Evolutionary conservation across 2,797 vertebrate species (phyloP), one percentile per base, ranked within the genome.

Genomic region (Prionace glauca): DNA sequence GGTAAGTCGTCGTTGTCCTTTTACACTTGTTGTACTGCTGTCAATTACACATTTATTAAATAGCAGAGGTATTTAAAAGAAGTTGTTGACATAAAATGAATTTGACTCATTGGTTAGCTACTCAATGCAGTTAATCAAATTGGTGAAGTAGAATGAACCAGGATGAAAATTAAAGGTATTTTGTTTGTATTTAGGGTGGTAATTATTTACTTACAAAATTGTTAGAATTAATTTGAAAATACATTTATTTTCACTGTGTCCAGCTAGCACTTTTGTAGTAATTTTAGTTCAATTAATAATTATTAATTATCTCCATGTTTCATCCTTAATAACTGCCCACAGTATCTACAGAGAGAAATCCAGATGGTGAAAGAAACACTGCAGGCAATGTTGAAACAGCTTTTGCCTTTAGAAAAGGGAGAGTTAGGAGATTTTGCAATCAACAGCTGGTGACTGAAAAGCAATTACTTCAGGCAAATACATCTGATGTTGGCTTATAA

Each of bases 361-460:
- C 98, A 98, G 98, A 98, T 98, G 96, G 98, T 99, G 95, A 99
- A 99, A 97, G 97, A 98, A 96, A 97, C 98, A 62, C 97, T 99
- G 95, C 98, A 99, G 96, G 97, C 96, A 95, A 96, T 98, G 98
- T 96, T 98, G 95, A 96, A 97, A 94, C 98, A 98, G 96, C 98
- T 99, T 96, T 97, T 98, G 97, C 97, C 97, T 14, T 93, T 94
- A 67, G 96, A 96, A 41, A 96, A 96, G 95, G 97, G 97, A 36
- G 98, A 98, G 36, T 97, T 97, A 84, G 97, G 97, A 96, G 98
- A 97, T 97, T 98, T 98, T 97, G 98, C 98, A 96, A 97, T 97
- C 96, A 97, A 98, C 98, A 98, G 98, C 98, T 98, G 98, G 98
- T 97, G 88, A 97, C 97, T 96, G 45, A 96, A 96, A 96, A 96